Conservation (phyloP, 2,113 vertebrate species). For the Stigmatopora argus region DNA sequence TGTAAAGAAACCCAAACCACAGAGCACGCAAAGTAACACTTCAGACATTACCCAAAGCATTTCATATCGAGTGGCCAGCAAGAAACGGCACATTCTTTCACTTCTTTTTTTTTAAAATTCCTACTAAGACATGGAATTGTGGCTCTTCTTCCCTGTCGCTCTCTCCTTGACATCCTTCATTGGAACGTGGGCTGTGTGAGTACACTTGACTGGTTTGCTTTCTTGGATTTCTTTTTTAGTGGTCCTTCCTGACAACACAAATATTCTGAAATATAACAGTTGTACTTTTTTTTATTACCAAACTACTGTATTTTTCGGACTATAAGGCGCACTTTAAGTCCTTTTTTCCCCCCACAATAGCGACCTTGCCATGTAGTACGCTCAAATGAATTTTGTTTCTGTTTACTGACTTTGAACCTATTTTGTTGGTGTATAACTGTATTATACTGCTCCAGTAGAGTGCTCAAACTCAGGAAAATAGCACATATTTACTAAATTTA, state of each 20-base stretch:
- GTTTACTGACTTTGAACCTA: too few species aligned
- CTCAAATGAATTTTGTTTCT: too few species aligned
- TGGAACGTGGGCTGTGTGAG: conserved; percentile 75
- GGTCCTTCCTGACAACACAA: neutral
- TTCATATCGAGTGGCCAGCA: neutral
- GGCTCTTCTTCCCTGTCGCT: conserved; percentile 66
- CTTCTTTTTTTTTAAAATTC: neutral
- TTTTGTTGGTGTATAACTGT: too few species aligned
- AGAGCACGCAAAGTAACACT: neutral
- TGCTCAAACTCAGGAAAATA: too few species aligned
- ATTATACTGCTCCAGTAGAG: too few species aligned
- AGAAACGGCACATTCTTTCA: neutral
- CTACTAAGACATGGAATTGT: conserved; percentile 61
- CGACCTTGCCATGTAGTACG: too few species aligned
- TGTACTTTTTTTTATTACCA: neutral
- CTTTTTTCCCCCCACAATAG: too few species aligned
- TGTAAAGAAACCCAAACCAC: neutral
- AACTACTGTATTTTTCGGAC: neutral
- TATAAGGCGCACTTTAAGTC: too few species aligned
- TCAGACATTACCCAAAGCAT: neutral
- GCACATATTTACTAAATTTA: too few species aligned
- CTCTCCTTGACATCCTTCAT: conserved; percentile 65
- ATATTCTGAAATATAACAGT: neutral
- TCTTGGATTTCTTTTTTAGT: neutral
- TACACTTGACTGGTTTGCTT: conserved; percentile 10